These are phyloP conservation scores for Heliconius melpomene DNA, from an alignment of 1,140 invertebrate species.

Conservation along the genomic window DNA sequence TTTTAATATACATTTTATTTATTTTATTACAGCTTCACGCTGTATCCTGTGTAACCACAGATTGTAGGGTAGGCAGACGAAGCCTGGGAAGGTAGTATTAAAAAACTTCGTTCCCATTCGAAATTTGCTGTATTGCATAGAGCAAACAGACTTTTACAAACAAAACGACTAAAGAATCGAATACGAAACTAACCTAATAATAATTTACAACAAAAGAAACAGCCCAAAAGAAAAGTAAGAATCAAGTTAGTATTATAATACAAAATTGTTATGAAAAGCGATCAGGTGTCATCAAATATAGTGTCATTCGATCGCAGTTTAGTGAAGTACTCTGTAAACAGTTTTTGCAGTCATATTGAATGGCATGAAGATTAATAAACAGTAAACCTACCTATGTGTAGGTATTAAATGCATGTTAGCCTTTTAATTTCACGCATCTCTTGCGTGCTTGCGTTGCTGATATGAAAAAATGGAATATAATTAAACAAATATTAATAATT, in stretches of 20 bases:
- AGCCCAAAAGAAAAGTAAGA: not conserved
- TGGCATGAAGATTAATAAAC: slow-evolving; percentile 2
- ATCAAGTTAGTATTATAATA: not conserved
- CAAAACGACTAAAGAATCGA: too few species aligned
- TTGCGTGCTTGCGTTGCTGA: not conserved
- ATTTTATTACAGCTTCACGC: not conserved
- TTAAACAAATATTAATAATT: too few species aligned
- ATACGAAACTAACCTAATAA: too few species aligned
- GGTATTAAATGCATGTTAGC: not conserved
- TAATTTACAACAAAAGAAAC: not conserved
- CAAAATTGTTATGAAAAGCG: not conserved
- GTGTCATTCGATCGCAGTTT: not conserved
- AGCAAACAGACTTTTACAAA: too few species aligned
- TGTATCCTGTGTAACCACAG: not conserved
- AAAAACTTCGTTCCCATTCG: not conserved
- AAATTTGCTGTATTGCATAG: not conserved
- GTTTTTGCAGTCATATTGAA: not conserved
- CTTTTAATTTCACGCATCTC: not conserved
- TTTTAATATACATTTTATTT: not conserved
- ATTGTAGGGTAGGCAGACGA: not conserved
- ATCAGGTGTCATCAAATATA: not conserved
- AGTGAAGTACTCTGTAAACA: not conserved
- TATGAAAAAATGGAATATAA: not conserved
- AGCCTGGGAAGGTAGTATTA: not conserved
- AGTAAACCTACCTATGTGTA: not conserved